A percentile compares a stretch with the other conserved stretches of the same genome.
Conservation (phyloP, 2,888 invertebrate genomes). For the Lycophotia porphyrea region DNA sequence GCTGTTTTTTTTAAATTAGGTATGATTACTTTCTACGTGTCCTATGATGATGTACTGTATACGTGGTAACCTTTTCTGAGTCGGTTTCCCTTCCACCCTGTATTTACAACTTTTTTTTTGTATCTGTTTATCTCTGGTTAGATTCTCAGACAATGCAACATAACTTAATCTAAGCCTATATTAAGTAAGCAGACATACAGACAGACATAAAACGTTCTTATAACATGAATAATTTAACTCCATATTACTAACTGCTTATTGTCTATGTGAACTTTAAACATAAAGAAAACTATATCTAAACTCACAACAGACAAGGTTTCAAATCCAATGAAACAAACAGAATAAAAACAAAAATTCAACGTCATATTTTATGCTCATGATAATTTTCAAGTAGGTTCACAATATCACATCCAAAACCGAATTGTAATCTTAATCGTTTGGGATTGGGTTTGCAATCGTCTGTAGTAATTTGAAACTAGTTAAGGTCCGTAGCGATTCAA, state of each 20-base stretch:
- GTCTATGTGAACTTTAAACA: slow-evolving; percentile 6
- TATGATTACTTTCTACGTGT: too few relatives aligned
- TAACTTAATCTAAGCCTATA: not conserved
- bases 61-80: too few relatives aligned
- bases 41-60: too few relatives aligned
- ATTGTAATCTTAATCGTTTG: not conserved
- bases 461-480: slow-evolving; percentile 10
- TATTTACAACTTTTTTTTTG: slow-evolving; percentile 1
- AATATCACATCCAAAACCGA: not conserved
- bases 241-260: slow-evolving; percentile 37
- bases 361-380: slow-evolving; percentile 51
- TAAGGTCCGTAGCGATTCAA: slow-evolving; percentile 24
- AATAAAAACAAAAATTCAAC: slow-evolving; percentile 47
- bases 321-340: slow-evolving; percentile 6
- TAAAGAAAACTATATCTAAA: slow-evolving; percentile 16
- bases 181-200: not conserved
- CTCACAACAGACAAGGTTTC: rapidly evolving
- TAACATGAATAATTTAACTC: slow-evolving; percentile 43
- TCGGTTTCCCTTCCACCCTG: too few relatives aligned
- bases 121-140: not conserved
- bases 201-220: slow-evolving; percentile 21
- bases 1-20: too few relatives aligned
- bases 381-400: slow-evolving; percentile 45
- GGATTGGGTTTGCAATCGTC: slow-evolving; percentile 20
- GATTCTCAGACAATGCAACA: slow-evolving; percentile 9